Evolutionary conservation across 1,140 invertebrate genomes (phyloP), one percentile per base, ranked within the genome.

Genomic region (Drosophila bocqueti): DNA sequence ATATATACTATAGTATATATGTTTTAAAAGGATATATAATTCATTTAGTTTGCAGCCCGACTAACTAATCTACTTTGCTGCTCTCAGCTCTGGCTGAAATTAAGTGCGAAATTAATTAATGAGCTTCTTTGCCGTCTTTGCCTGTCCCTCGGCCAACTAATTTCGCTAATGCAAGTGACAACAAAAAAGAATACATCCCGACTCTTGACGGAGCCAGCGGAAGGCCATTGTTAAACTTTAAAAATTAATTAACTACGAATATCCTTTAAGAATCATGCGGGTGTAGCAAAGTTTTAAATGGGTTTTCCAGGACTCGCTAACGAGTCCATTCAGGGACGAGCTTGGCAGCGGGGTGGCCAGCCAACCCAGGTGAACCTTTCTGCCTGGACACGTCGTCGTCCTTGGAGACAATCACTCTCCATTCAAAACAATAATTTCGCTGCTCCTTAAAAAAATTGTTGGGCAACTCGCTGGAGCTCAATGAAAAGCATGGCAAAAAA

Each of bases 331-430:
- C 24, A 63, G 40, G 11, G n/a, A 18, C 10, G 61, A 18, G 6
- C 40, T 5, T 13, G 18, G n/a, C 26, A 18, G 18, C 24, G 42
- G 43, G 29, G 18, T 42, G 58, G 34, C 31, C n/a, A 60, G 21
- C 21, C 18, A 57, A 29, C 31, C 52, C 61, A 58, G 67, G 55
- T 55, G 52, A 86, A 89, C 80, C 74, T 81, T 89, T 83, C 71
- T 62, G 61, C 43, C 58, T 61, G 67, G 68, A 72, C 77, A 84
- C 72, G 76, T 64, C 72, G 87, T 91, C 79, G 84, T 91, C 90
- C 90, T 90, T 91, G 82, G 81, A 81, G 84, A 90, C 85, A 91
- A 91, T 91, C 89, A 90, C 91, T 91, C 81, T 91, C 81, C 84
- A 91, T 91, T 91, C 72, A 91, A 85, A 82, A 86, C 81, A 91